Percentiles rank a stretch among this genome's conserved stretches.
Evolutionary conservation across 2,797 vertebrate genomes (phyloP).

Genomic region (Triplophysa bombifrons): DNA sequence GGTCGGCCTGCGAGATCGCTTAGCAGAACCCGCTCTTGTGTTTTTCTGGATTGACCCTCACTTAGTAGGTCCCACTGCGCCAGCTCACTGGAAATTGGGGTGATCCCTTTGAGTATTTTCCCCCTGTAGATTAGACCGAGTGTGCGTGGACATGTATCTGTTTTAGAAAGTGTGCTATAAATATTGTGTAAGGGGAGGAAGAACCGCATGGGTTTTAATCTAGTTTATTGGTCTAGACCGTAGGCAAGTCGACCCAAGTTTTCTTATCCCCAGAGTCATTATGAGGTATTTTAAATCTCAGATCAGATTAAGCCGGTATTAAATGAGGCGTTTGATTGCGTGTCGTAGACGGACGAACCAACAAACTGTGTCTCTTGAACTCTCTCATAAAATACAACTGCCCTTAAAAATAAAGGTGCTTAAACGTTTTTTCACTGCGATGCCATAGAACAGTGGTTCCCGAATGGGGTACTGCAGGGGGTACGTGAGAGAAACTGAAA

Average conservation of each 20-base stretch:
- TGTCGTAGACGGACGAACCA: background rate
- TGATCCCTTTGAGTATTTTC: conserved; percentile 20
- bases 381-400: background rate
- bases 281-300: conserved; percentile 30
- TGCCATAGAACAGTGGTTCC: too few relatives aligned
- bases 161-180: conserved; percentile 28
- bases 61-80: conserved; percentile 16
- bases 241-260: background rate
- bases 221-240: conserved; percentile 40
- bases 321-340: conserved; percentile 41
- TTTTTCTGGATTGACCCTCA: conserved; percentile 29
- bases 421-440: too few relatives aligned
- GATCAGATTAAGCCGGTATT: conserved; percentile 34
- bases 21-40: conserved; percentile 23
- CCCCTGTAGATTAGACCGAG: background rate
- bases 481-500: too few relatives aligned
- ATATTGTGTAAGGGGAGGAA: conserved; percentile 15
- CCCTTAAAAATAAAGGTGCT: too few relatives aligned
- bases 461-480: too few relatives aligned
- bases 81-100: background rate
- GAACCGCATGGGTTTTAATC: conserved; percentile 9
- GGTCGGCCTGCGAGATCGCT: conserved; percentile 45
- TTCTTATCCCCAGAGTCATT: conserved; percentile 30
- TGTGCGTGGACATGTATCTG: conserved; percentile 12
- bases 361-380: conserved; percentile 3